Conservation (phyloP, 2,888 invertebrate species). For the Phyto melanocephala region DNA sequence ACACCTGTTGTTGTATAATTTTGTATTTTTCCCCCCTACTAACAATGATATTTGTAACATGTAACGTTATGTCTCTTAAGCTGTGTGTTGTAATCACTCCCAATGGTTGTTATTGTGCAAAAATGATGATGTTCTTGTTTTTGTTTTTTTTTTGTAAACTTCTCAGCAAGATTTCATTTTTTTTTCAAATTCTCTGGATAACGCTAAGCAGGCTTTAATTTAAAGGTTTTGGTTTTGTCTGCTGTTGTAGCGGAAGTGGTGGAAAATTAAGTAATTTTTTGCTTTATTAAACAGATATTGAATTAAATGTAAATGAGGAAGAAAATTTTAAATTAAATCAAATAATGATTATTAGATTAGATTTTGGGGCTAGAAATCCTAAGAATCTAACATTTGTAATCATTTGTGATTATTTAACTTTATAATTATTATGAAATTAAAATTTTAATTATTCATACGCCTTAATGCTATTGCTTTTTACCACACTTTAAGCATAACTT, state of each 20-base stretch:
- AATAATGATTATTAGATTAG: background rate
- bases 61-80: background rate
- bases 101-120: slow-evolving; percentile 46
- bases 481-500: too few species aligned
- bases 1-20: slow-evolving; percentile 46
- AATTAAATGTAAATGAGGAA: background rate
- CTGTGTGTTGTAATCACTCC: slow-evolving; percentile 53
- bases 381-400: too few species aligned
- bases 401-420: too few species aligned
- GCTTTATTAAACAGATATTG: slow-evolving; percentile 46
- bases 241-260: background rate
- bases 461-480: too few species aligned
- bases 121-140: slow-evolving; percentile 48
- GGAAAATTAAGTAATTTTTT: slow-evolving; percentile 55
- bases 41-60: background rate
- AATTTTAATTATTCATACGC: too few species aligned
- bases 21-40: background rate
- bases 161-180: background rate
- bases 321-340: background rate
- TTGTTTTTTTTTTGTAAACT: background rate
- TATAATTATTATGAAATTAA: too few species aligned
- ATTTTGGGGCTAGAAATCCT: too few species aligned
- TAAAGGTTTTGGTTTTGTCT: background rate
- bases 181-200: slow-evolving; percentile 42
- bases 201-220: background rate